phyloP scores from a whole-genome alignment of 2,113 vertebrate genomes.

The Parotia lawesii region DNA sequence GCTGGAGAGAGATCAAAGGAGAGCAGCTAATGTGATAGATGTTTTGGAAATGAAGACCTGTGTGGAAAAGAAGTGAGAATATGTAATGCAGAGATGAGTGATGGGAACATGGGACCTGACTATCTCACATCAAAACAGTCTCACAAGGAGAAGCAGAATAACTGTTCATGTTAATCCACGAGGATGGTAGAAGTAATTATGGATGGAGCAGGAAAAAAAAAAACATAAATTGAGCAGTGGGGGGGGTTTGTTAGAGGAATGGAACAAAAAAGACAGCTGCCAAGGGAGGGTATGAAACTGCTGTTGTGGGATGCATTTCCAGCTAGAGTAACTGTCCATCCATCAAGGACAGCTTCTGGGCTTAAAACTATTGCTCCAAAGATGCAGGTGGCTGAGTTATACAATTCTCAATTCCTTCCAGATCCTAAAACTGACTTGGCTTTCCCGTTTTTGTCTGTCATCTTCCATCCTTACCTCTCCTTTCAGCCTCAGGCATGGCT shows the following conservation, averaged over 20 bases:
- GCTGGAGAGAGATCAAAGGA: constrained; percentile 35
- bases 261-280: background rate
- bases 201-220: background rate
- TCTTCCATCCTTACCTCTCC: background rate
- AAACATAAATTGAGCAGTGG: background rate
- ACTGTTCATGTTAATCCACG: background rate
- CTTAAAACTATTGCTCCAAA: background rate
- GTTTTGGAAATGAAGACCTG: constrained; percentile 17
- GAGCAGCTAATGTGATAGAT: background rate
- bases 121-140: background rate
- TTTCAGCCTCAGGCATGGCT: background rate
- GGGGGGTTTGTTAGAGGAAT: background rate
- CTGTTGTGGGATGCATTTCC: background rate
- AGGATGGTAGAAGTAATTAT: background rate
- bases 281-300: background rate
- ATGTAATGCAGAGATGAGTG: constrained; percentile 5
- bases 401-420: background rate
- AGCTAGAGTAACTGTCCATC: background rate
- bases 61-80: constrained; percentile 5
- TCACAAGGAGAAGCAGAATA: background rate
- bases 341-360: background rate
- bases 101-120: background rate
- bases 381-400: background rate
- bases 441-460: background rate
- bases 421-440: background rate